A percentile compares a stretch with the other conserved stretches of the same genome.
These are phyloP conservation scores for Drosophila eugracilis DNA, from an alignment of 1,140 invertebrate species.

Conservation along the genomic window DNA sequence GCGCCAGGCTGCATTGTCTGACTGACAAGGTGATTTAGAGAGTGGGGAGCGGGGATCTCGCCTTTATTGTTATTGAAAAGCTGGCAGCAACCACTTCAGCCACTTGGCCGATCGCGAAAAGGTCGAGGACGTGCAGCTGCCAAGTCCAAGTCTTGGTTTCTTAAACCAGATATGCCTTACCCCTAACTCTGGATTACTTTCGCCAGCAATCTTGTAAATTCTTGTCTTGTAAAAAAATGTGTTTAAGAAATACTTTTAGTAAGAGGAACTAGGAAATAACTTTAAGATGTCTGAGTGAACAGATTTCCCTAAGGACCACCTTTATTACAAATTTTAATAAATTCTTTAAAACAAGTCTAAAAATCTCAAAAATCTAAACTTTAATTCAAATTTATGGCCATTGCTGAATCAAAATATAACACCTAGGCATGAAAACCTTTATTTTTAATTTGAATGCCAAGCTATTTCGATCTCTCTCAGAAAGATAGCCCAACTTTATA, in stretches of 20 bases:
- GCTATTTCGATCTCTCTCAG: neutral
- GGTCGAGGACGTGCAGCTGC: constrained; percentile 70
- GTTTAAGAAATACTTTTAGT: neutral
- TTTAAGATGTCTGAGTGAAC: no score
- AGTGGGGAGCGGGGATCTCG: constrained; percentile 28
- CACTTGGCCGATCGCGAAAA: constrained; percentile 38
- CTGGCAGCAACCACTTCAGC: constrained; percentile 20
- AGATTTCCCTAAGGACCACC: no score
- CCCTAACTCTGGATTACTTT: constrained; percentile 14
- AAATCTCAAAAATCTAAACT: no score
- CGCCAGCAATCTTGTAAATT: no score
- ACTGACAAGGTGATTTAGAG: constrained; percentile 47
- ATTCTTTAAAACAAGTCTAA: no score
- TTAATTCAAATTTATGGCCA: no score
- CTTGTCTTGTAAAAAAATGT: neutral
- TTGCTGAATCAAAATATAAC: no score
- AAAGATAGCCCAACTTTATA: constrained; percentile 1
- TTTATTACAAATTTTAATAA: no score
- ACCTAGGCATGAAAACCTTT: neutral
- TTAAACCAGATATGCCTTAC: neutral
- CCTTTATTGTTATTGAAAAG: constrained; percentile 74
- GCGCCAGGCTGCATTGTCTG: constrained; percentile 51
- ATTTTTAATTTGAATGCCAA: neutral
- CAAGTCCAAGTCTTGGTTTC: constrained; percentile 7
- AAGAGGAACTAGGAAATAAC: no score